Evolutionary conservation across 2,888 invertebrate genomes (phyloP), one percentile per base, ranked within the genome.

Genomic region (Matsumyia berberina): DNA sequence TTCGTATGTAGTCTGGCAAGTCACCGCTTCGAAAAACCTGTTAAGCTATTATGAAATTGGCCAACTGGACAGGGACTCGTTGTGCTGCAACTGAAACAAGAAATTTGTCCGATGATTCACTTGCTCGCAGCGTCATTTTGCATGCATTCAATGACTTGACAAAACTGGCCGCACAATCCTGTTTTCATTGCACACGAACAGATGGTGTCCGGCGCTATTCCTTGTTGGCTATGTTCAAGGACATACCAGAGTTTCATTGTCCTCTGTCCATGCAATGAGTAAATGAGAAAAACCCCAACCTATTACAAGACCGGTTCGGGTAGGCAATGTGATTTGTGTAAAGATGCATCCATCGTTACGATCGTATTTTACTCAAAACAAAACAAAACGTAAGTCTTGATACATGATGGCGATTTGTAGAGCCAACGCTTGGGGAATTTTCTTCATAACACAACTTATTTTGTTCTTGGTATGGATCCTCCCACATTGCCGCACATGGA

Each of bases 221-320:
- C 29, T 29, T 29, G 58, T 4, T 42, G 5, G 19, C 9, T 60
- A 42, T 42, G 9, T 42, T 29, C 58, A 60, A 60, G 58, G 58
- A 42, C 58, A 29, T 11, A 9, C 19, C 12, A 15, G 12, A 29
- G 29, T 29, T 60, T 24, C 58, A 29, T 60, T 60, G 58, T 60
- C 42, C 58, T 42, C 58, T 60, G 42, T 42, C 7, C 5, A n/a
- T 19, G 12, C 2, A 37, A 19, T 39, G n/a, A 39, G 12, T 12
- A 31, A 15, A 39, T 9, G 15, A 42, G 4, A n/a, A 57, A 12
- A 19, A 42, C 24, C 4, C 8, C 24, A 12, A 9, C 4, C 15
- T 24, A 12, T 42, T 60, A 3, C 8, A 39, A 60, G 12, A 29
- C 58, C 42, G 58, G 58, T 60, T 60, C n/a, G n/a, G n/a, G n/a